Percentiles rank a stretch among this genome's conserved stretches.
phyloP scores from a whole-genome alignment of 2,797 vertebrate species.

The Enteromius radiatus region DNA sequence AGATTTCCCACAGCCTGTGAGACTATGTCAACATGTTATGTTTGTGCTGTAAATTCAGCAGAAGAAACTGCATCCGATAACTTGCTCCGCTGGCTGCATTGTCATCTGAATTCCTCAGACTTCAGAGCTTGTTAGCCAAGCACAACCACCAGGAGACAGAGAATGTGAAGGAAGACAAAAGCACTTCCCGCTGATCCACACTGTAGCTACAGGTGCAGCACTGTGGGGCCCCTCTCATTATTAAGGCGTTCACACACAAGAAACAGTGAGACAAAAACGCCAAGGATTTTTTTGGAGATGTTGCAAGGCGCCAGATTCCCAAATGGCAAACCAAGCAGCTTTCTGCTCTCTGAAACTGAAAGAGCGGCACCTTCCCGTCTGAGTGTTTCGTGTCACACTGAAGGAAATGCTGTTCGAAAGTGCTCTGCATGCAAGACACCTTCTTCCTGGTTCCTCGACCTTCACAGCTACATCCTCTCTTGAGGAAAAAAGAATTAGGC shows the following conservation, averaged over 20 bases:
- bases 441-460: slow-evolving; percentile 62
- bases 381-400: slow-evolving; percentile 34
- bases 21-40: neutral
- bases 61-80: neutral
- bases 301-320: slow-evolving; percentile 10
- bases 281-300: slow-evolving; percentile 33
- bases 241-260: slow-evolving; percentile 36
- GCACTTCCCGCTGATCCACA: slow-evolving; percentile 38
- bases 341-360: slow-evolving; percentile 45
- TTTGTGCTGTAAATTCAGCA: neutral
- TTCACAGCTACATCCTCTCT: slow-evolving; percentile 69
- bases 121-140: slow-evolving; percentile 31
- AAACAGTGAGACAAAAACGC: slow-evolving; percentile 25
- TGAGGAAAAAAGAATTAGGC: slow-evolving; percentile 48
- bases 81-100: neutral
- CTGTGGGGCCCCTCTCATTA: slow-evolving; percentile 62
- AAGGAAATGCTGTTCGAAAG: slow-evolving; percentile 57
- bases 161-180: slow-evolving; percentile 32
- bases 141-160: slow-evolving; percentile 1
- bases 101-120: slow-evolving; percentile 15
- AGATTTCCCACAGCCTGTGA: neutral
- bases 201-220: slow-evolving; percentile 58
- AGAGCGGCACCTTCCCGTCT: slow-evolving; percentile 37
- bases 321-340: slow-evolving; percentile 32
- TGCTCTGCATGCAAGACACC: slow-evolving; percentile 66